Evolutionary conservation across 2,888 invertebrate genomes (phyloP).

Genomic region (Callosobruchus maculatus): DNA sequence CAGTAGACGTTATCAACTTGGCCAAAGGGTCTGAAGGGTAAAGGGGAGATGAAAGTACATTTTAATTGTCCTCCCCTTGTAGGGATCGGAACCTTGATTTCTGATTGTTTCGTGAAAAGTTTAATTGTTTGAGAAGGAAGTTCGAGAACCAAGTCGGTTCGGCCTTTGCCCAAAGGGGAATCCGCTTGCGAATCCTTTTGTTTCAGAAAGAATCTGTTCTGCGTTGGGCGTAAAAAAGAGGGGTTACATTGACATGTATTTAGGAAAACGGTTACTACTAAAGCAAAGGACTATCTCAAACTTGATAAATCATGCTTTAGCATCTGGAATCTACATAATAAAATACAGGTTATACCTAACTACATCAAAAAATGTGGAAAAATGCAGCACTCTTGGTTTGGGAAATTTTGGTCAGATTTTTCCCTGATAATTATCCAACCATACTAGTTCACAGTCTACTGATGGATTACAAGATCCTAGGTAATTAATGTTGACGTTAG

Average conservation of each 20-base stretch:
- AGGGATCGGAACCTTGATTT: not conserved
- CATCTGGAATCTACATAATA: too few species aligned
- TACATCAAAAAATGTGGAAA: too few species aligned
- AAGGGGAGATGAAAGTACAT: slow-evolving; percentile 2
- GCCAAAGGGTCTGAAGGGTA: not conserved
- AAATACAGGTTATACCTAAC: too few species aligned
- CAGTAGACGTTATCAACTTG: slow-evolving; percentile 1
- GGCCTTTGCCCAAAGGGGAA: not conserved
- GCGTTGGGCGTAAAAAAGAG: not conserved
- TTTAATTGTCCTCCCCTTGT: slow-evolving; percentile 3
- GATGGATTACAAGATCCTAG: too few species aligned
- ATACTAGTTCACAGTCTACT: too few species aligned
- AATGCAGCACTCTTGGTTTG: too few species aligned
- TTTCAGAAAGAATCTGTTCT: not conserved
- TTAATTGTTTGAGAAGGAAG: not conserved
- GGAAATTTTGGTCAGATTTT: too few species aligned
- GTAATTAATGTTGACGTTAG: too few species aligned
- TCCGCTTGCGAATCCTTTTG: not conserved
- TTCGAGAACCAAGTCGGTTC: not conserved
- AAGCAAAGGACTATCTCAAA: too few species aligned
- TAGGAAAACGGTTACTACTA: not conserved
- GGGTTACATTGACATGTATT: not conserved
- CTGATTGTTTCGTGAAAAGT: not conserved
- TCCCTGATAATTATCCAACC: too few species aligned
- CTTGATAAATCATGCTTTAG: too few species aligned